Percentiles rank a stretch among this genome's conserved stretches.
These are phyloP conservation scores for Sebastes schlegelii DNA, from an alignment of 2,113 vertebrate species.

Conservation along the genomic window DNA sequence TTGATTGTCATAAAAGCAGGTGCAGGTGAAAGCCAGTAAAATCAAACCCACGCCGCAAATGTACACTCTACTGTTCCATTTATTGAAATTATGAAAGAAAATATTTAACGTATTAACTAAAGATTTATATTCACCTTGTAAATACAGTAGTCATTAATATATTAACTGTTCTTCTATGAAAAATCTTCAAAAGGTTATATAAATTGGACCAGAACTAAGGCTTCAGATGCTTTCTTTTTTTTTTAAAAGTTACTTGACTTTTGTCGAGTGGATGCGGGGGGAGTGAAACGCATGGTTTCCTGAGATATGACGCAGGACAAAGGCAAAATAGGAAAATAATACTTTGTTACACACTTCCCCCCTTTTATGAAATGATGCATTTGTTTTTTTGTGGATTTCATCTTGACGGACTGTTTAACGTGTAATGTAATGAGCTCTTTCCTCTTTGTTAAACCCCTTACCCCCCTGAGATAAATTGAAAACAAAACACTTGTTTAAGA, in stretches of 20 bases:
- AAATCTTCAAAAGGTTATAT: slow-evolving; percentile 82
- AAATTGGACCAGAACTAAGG: slow-evolving; percentile 72
- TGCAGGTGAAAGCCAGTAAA: slow-evolving; percentile 58
- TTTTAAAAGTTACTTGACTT: slow-evolving; percentile 53
- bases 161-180: slow-evolving; percentile 82
- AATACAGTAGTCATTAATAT: slow-evolving; percentile 87
- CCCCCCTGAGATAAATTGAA: slow-evolving; percentile 42
- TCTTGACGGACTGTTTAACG: slow-evolving; percentile 58
- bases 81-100: slow-evolving; percentile 77
- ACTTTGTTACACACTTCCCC: slow-evolving; percentile 59
- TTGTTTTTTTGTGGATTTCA: slow-evolving; percentile 62
- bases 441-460: slow-evolving; percentile 15
- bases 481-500: slow-evolving; percentile 50
- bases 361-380: slow-evolving; percentile 58
- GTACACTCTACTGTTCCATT: slow-evolving; percentile 77
- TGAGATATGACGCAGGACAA: slow-evolving; percentile 48
- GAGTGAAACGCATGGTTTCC: slow-evolving; percentile 66
- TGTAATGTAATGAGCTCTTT: slow-evolving; percentile 59
- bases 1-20: slow-evolving; percentile 53
- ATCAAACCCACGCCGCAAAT: slow-evolving; percentile 68
- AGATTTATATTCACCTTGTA: slow-evolving; percentile 87
- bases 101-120: slow-evolving; percentile 87
- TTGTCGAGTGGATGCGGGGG: slow-evolving; percentile 53
- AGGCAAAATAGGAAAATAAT: slow-evolving; percentile 64
- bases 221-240: slow-evolving; percentile 53